Base-by-base conservation (phyloP, 2,888 invertebrate species). In the Pegoplata infirma region DNA sequence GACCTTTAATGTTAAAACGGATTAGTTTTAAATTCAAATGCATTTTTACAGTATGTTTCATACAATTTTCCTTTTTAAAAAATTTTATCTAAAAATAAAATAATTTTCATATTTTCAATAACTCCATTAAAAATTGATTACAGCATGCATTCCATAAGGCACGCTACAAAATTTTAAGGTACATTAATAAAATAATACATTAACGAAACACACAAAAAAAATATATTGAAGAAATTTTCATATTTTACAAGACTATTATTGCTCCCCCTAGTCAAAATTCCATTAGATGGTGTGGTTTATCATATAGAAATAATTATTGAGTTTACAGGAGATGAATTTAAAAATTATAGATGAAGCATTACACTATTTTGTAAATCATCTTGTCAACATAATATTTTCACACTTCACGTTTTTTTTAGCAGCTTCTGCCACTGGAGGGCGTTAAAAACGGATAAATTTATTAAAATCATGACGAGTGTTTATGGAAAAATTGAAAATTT, bases 301-400 rank as follows among this genome's bases (percentile, higher is more conserved):
- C 16, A 8, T n/a, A 32, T 49, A 58, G 10, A 61, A 66, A 72
- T 76, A 51, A 66, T 76, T 71, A 71, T 71, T 44, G 75, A 49
- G 49, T 25, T 47, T 59, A 40, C 47, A 36, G 14, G 2, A 21
- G 25, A 40, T 40, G 36, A 12, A 40, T 2, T n/a, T 40, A 40
- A 40, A 40, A 40, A 40, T 3, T 40, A 40, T 40, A 40, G 73
- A 67, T 49, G 75, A 63, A 63, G 47, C 36, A 56, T 68, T 68
- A 40, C 63, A 14, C 16, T 17, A 68, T 75, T n/a, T 73, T 76
- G 80, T 80, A 81, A 81, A 80, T 76, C 76, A 80, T 78, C 69
- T 81, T 82, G 80, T 82, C 82, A 81, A 76, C 82, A 81, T 16
- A 47, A 59, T 74, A 73, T 79, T 82, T 81, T 79, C 81, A 80